Evolutionary conservation across 2,113 vertebrate species (phyloP).

Genomic region (Albula glossodonta): DNA sequence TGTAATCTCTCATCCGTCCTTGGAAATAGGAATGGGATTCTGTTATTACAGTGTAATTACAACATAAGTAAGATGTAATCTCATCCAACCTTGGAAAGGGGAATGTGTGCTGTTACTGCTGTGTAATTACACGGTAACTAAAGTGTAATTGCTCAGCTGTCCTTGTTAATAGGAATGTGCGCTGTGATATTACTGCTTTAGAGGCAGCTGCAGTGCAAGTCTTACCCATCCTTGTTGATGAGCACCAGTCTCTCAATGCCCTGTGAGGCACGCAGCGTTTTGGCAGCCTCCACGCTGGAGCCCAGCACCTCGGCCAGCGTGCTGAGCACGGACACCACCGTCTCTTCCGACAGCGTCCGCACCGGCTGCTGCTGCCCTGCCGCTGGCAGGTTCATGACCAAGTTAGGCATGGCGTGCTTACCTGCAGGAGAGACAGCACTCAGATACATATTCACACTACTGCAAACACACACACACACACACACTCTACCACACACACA

Average conservation of each 20-base stretch:
- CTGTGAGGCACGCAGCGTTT: conserved; percentile 84
- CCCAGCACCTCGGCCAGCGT: conserved; percentile 88
- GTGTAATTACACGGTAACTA: neutral
- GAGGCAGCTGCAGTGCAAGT: too few species aligned
- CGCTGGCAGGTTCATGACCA: conserved; percentile 86
- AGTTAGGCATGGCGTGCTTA: conserved; percentile 83
- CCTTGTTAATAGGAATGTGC: conserved; percentile 78
- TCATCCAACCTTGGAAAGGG: too few species aligned
- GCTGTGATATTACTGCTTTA: neutral
- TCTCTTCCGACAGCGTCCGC: conserved; percentile 82
- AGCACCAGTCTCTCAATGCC: conserved; percentile 92
- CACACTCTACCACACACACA: neutral
- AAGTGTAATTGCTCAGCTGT: conserved; percentile 65
- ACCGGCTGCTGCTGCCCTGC: conserved; percentile 82
- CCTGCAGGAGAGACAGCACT: conserved; percentile 61
- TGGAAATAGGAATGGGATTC: too few species aligned
- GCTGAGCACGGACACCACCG: conserved; percentile 85
- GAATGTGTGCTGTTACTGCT: too few species aligned
- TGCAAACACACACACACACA: neutral
- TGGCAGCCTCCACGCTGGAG: conserved; percentile 87
- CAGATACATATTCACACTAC: conserved; percentile 31
- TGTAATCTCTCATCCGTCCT: too few species aligned
- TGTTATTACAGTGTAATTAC: too few species aligned
- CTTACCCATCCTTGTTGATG: conserved; percentile 90
- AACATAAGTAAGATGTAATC: too few species aligned